phyloP scores from a whole-genome alignment of 1,140 invertebrate species.

The Dreissena rostriformis region DNA sequence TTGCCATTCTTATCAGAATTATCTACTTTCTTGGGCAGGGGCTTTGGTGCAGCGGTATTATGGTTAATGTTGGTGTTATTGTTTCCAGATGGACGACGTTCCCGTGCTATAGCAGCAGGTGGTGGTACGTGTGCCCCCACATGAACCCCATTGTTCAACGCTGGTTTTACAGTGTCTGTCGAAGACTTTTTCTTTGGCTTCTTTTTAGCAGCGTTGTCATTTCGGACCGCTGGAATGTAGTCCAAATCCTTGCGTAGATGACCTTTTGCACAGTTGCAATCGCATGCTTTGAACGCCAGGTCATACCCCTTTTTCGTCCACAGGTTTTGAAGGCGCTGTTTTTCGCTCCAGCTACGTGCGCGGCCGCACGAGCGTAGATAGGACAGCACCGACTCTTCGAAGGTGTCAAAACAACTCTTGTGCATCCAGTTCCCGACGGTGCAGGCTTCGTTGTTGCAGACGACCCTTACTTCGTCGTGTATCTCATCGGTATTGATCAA shows the following conservation, averaged over 20 bases:
- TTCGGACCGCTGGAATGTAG: slow-evolving; percentile 86
- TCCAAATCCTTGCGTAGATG: slow-evolving; percentile 97
- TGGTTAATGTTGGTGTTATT: slow-evolving; percentile 69
- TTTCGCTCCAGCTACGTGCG: slow-evolving; percentile 95
- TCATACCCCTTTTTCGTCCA: slow-evolving; percentile 99
- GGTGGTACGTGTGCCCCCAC: slow-evolving; percentile 42
- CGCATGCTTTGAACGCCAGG: slow-evolving; percentile 93
- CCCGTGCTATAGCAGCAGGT: slow-evolving; percentile 50
- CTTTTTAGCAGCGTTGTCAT: slow-evolving; percentile 75
- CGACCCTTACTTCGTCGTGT: slow-evolving; percentile 90
- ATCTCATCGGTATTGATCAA: slow-evolving; percentile 88
- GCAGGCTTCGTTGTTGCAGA: slow-evolving; percentile 97
- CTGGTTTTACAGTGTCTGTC: slow-evolving; percentile 84
- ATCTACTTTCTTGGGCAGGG: slow-evolving; percentile 10
- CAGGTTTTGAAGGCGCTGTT: slow-evolving; percentile 95
- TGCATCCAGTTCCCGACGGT: slow-evolving; percentile 95
- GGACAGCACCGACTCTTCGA: slow-evolving; percentile 93
- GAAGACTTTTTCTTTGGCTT: slow-evolving; percentile 81
- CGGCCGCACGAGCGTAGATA: slow-evolving; percentile 94
- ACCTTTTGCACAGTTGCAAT: slow-evolving; percentile 90
- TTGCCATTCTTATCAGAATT: slow-evolving; percentile 21
- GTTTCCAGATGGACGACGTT: slow-evolving; percentile 53
- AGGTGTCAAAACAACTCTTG: slow-evolving; percentile 95
- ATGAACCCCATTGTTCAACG: slow-evolving; percentile 64
- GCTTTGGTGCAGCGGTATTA: slow-evolving; percentile 14